Evolutionary conservation across 2,888 invertebrate species (phyloP).

Genomic region (Drosophila buzzatii): DNA sequence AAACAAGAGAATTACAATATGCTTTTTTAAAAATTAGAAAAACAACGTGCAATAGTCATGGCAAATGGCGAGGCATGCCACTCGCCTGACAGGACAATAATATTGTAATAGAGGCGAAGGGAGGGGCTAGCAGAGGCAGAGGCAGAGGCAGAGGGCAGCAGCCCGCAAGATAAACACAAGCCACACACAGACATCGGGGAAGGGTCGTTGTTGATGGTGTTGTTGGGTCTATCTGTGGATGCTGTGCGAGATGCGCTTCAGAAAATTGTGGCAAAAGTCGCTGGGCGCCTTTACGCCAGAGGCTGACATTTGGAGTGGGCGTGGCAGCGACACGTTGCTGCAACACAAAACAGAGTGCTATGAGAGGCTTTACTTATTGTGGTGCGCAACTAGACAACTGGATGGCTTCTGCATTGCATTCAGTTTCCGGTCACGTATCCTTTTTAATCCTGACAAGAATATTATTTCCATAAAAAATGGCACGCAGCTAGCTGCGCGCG

Average conservation of each 20-base stretch:
- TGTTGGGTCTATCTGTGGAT: neutral
- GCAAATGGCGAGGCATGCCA: constrained; percentile 21
- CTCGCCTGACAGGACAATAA: constrained; percentile 71
- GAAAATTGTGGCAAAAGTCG: constrained; percentile 7
- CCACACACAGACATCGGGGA: constrained; percentile 23
- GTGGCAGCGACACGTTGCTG: constrained; percentile 50
- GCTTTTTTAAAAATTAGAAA: constrained; percentile 77
- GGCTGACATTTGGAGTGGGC: constrained; percentile 53
- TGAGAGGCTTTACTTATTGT: constrained; percentile 27
- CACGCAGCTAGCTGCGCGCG: constrained; percentile 35
- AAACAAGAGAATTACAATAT: constrained; percentile 76
- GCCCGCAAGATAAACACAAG: constrained; percentile 46
- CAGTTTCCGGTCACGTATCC: constrained; percentile 85
- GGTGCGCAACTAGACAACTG: constrained; percentile 28
- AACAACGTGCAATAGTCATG: constrained; percentile 47
- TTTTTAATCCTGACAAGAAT: constrained; percentile 86
- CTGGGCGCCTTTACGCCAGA: constrained; percentile 12
- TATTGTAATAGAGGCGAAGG: constrained; percentile 29
- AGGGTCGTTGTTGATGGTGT: neutral
- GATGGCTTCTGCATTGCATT: constrained; percentile 72
- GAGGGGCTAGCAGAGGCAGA: neutral
- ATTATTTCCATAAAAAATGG: constrained; percentile 83
- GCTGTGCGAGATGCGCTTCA: constrained; percentile 2
- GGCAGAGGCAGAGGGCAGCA: neutral
- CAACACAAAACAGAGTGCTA: constrained; percentile 41